These are phyloP conservation scores for Lepisosteus oculatus DNA, from an alignment of 2,113 vertebrate genomes.

Conservation along the genomic window DNA sequence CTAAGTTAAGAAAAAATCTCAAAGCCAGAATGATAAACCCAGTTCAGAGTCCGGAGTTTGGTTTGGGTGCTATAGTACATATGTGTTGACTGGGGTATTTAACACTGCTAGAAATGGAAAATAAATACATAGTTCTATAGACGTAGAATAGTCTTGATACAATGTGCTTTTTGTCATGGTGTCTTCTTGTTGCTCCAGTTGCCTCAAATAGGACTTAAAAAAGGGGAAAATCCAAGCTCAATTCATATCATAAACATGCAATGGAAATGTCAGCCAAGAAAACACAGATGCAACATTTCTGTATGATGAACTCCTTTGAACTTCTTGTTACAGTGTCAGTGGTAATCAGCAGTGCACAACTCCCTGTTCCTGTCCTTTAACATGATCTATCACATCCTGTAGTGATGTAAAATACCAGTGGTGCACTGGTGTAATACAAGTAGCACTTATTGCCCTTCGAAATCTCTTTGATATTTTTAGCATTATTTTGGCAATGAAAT, in stretches of 20 bases:
- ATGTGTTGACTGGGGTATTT: conserved; percentile 49
- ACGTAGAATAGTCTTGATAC: conserved; percentile 47
- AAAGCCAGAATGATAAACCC: conserved; percentile 45
- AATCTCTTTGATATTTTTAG: neutral
- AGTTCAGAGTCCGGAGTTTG: conserved; percentile 66
- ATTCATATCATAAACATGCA: conserved; percentile 15
- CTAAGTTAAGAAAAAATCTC: conserved; percentile 27
- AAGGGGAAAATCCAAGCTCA: conserved; percentile 28
- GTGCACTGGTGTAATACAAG: neutral
- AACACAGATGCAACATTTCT: neutral
- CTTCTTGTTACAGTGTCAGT: conserved; percentile 12
- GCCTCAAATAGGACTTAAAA: conserved; percentile 39
- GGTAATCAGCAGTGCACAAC: neutral
- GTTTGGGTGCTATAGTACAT: conserved; percentile 39
- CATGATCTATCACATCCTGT: conserved; percentile 8
- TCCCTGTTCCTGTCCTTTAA: neutral
- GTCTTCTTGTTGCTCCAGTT: conserved; percentile 13
- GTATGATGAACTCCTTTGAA: neutral
- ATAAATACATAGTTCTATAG: conserved; percentile 35
- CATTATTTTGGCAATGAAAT: neutral
- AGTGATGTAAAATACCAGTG: conserved; percentile 4
- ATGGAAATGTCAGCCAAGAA: conserved; percentile 18
- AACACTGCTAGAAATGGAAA: conserved; percentile 38
- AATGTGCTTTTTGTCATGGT: conserved; percentile 37
- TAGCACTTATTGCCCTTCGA: conserved; percentile 1